Conservation (phyloP, 92 coral and sea anemone species). For the Diadumene lineata region DNA sequence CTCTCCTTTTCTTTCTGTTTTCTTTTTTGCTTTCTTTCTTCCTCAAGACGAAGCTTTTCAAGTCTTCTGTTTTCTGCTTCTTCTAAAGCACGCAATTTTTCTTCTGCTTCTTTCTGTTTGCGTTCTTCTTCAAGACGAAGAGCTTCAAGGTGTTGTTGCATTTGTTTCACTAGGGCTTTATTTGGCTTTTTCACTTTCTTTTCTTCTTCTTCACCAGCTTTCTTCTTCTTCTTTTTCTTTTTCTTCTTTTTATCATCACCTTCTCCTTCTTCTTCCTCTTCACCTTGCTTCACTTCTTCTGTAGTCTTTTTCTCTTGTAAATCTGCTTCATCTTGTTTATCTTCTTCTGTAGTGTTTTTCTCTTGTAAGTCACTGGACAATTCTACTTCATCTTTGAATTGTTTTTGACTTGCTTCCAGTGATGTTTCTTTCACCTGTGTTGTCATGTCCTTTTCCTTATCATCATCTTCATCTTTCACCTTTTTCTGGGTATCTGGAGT, state of each 20-base stretch:
- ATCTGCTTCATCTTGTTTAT: slow-evolving; percentile 32
- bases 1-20: slow-evolving; percentile 98
- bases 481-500: slow-evolving; percentile 11
- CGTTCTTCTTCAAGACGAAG: slow-evolving; percentile 82
- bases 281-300: slow-evolving; percentile 20
- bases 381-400: not conserved
- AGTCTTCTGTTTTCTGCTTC: slow-evolving; percentile 93
- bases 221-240: slow-evolving; percentile 91
- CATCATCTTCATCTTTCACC: slow-evolving; percentile 3
- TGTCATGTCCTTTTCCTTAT: not conserved
- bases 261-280: slow-evolving; percentile 66
- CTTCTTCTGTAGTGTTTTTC: slow-evolving; percentile 9
- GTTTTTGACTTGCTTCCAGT: not conserved
- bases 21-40: slow-evolving; percentile 90
- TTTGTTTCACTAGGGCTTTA: slow-evolving; percentile 90
- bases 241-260: slow-evolving; percentile 80
- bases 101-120: slow-evolving; percentile 79
- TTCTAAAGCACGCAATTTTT: slow-evolving; percentile 68
- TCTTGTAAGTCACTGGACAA: not conserved
- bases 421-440: not conserved
- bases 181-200: slow-evolving; percentile 87
- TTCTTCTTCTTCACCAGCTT: slow-evolving; percentile 82
- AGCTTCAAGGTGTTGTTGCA: slow-evolving; percentile 93
- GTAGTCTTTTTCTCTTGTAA: not conserved
- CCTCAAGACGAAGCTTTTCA: slow-evolving; percentile 93